Conservation (phyloP, 1,140 invertebrate species). For the Anagrus nilaparvatae region DNA sequence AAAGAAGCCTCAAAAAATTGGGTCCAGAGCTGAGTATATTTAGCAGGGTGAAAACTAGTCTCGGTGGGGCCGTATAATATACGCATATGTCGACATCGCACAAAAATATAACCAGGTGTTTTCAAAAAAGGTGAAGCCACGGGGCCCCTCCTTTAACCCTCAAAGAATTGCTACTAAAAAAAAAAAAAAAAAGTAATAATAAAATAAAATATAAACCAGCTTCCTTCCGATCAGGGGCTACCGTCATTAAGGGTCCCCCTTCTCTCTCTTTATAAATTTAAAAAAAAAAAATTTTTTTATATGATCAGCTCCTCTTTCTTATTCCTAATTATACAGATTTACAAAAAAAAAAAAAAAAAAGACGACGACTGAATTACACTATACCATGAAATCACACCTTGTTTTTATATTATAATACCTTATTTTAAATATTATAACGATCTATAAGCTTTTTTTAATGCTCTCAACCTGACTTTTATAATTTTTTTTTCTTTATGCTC, state of each 20-base stretch:
- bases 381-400: constrained; percentile 6
- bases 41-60: constrained; percentile 37
- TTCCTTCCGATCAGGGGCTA: constrained; percentile 32
- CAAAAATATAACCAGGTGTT: constrained; percentile 41
- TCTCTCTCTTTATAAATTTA: too few species aligned
- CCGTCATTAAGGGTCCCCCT: too few species aligned
- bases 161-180: neutral
- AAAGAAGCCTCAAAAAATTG: constrained; percentile 33
- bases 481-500: too few species aligned
- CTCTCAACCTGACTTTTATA: too few species aligned
- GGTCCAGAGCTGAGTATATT: constrained; percentile 28
- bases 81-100: constrained; percentile 35
- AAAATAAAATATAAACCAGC: constrained; percentile 37
- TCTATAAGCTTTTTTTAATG: too few species aligned
- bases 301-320: constrained; percentile 10
- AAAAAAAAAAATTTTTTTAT: too few species aligned
- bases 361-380: constrained; percentile 10
- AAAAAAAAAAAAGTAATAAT: constrained; percentile 1
- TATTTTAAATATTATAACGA: too few species aligned
- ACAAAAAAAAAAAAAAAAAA: constrained; percentile 7
- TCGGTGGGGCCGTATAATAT: constrained; percentile 36
- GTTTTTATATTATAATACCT: neutral
- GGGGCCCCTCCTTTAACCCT: constrained; percentile 26
- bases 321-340: constrained; percentile 32
- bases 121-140: constrained; percentile 33